Evolutionary conservation across 2,888 invertebrate species (phyloP), one percentile per base, ranked within the genome.

Genomic region (Gari tellinella): DNA sequence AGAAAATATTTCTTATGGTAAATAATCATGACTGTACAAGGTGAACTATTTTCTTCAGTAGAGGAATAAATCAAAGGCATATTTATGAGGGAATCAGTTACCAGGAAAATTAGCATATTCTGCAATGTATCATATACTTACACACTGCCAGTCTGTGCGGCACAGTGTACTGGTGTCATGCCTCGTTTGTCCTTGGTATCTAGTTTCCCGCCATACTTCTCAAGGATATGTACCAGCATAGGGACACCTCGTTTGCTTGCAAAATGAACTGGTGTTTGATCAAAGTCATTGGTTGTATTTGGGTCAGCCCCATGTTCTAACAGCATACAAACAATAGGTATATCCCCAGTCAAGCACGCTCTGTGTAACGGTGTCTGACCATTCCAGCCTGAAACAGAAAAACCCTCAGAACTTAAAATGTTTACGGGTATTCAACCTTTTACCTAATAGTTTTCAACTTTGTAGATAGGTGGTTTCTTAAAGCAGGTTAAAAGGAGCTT

Each of bases 131-230:
- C 31, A 31, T 7, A 31, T 10, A 88, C 91, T 76, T 84, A 91
- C 90, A 90, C 89, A 82, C 85, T 87, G 19, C 91, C 90, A 23
- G 87, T 87, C 46, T 89, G 86, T 8, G 90, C 88, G 26, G 91
- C 88, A 83, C 89, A 87, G 57, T 90, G 90, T 26, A 88, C 63
- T 17, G 81, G 82, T 8, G 82, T 78, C 38, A 82, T 82, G 8
- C 90, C 90, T 19, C 67, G 72, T 31, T 84, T 86, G 78, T 91
- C 91, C 14, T 72, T 69, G 4, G 79, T 75, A 41, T 72, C 74
- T 10, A 88, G 25, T 56, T 87, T 82, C 8, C 86, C 91, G 23
- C 89, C 89, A 60, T 77, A 79, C 45, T 88, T 79, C 19, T 86
- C 45, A 48, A 91, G 62, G 1, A 84, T 53, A 53, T 90, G 85